Base-by-base conservation (phyloP, 2,888 invertebrate species). In the Antheraea assamensis region DNA sequence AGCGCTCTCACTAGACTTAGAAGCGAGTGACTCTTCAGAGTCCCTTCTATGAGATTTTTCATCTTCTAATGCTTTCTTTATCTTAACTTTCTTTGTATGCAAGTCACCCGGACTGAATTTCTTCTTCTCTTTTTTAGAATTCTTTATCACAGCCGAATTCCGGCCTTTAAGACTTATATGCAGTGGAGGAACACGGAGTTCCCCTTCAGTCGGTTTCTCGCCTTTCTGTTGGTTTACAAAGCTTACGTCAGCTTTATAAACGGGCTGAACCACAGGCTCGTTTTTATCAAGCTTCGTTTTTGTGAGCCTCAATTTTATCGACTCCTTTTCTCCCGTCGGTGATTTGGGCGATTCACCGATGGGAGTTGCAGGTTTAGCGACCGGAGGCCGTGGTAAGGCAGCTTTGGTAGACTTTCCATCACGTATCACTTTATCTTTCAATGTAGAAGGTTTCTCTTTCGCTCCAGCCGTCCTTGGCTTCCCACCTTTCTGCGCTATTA, bases 141-240 rank as follows among this genome's bases (percentile, higher is more conserved):
- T 96, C 84, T 96, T 97, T 80, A 98, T 98, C 71, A 98, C 97
- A 64, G 97, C 97, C 0, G 97, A 97, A 87, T 98, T 98, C 74
- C 98, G 95, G 1, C 98, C 98, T 75, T 98, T 95, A 66, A 98
- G 92, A 74, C 98, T 98, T 82, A 98, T 98, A 88, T 98, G 98
- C 76, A 98, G 92, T 1, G 98, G 98, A 15, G 98, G 98, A 71
- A 98, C 98, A 74, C 98, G 95, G 13, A 97, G 96, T 82, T 98
- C 98, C 2, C 89, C 88, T 76, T 97, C 97, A 0, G 91, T 90
- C 10, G 92, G 87, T 76, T 93, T 90, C 71, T 95, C 95, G 52
- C 92, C 92, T 77, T 92, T 91, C n/a, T 93, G 95, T 74, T 92
- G 91, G 78, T 95, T 95, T 31, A 97, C 96, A 87, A 97, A 97